Conservation (phyloP, 2,113 vertebrate genomes). For the Epinephelus fuscoguttatus region DNA sequence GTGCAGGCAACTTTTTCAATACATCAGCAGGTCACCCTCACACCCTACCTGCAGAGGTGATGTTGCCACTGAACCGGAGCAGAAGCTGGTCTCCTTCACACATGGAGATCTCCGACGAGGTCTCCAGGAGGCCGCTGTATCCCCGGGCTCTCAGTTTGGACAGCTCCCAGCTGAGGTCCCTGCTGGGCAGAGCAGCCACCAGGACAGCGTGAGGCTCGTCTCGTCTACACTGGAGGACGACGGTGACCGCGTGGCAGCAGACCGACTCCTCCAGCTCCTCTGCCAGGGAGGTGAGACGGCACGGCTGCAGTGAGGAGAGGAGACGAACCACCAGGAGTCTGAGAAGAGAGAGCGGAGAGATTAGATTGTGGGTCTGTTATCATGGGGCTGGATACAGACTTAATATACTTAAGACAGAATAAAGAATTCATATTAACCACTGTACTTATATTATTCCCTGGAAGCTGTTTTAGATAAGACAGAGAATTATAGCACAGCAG, state of each 20-base stretch:
- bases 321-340: constrained; percentile 88
- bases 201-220: constrained; percentile 80
- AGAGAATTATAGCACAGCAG: constrained; percentile 4
- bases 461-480: constrained; percentile 36
- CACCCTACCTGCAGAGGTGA: constrained; percentile 85
- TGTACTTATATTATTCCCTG: constrained; percentile 7
- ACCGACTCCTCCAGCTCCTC: constrained; percentile 85
- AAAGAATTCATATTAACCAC: constrained; percentile 28
- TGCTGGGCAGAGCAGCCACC: constrained; percentile 83
- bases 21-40: no score
- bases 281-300: constrained; percentile 80
- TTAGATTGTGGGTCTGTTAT: constrained; percentile 47
- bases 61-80: constrained; percentile 89
- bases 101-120: constrained; percentile 84
- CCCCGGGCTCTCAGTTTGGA: constrained; percentile 79
- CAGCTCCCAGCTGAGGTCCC: constrained; percentile 84
- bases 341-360: constrained; percentile 2
- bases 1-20: no score
- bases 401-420: constrained; percentile 47
- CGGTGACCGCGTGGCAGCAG: constrained; percentile 75
- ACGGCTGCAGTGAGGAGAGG: constrained; percentile 78
- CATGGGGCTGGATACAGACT: constrained; percentile 12
- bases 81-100: constrained; percentile 89
- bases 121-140: constrained; percentile 82
- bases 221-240: constrained; percentile 80